A percentile compares a stretch with the other conserved stretches of the same genome.
Conservation (phyloP, 2,888 invertebrate genomes). For the Pseudolycoriella hygida region DNA sequence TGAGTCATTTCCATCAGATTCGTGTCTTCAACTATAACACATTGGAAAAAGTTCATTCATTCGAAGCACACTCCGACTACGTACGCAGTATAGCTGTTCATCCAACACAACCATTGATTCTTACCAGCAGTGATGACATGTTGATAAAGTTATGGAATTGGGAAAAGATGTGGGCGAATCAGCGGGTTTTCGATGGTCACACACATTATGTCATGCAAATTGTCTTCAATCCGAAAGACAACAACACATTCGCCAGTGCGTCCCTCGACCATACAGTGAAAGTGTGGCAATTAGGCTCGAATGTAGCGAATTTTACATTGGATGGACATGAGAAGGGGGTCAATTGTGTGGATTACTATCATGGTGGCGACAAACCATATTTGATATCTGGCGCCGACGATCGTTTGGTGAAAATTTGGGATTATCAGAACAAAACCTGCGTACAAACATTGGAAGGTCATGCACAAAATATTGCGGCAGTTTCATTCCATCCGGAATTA, state of each 20-base stretch:
- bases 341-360: constrained; percentile 98
- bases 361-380: constrained; percentile 98
- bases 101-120: constrained; percentile 90
- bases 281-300: constrained; percentile 96
- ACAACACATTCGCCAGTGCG: constrained; percentile 99
- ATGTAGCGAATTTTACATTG: constrained; percentile 92
- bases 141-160: constrained; percentile 98
- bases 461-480: constrained; percentile 88
- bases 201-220: constrained; percentile 99
- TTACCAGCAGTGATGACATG: constrained; percentile 97
- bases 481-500: constrained; percentile 94
- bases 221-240: constrained; percentile 97
- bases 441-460: constrained; percentile 97
- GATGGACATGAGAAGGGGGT: constrained; percentile 98
- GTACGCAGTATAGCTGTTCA: constrained; percentile 91
- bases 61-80: constrained; percentile 98
- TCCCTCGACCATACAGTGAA: constrained; percentile 95
- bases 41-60: constrained; percentile 83
- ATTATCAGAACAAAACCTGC: constrained; percentile 98
- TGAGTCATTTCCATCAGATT: constrained; percentile 29
- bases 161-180: constrained; percentile 96
- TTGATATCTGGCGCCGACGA: constrained; percentile 98
- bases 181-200: constrained; percentile 98
- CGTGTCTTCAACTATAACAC: constrained; percentile 98
- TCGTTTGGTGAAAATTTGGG: constrained; percentile 96